Evolutionary conservation across 2,888 invertebrate genomes (phyloP).

Genomic region (Drosophila falleni): DNA sequence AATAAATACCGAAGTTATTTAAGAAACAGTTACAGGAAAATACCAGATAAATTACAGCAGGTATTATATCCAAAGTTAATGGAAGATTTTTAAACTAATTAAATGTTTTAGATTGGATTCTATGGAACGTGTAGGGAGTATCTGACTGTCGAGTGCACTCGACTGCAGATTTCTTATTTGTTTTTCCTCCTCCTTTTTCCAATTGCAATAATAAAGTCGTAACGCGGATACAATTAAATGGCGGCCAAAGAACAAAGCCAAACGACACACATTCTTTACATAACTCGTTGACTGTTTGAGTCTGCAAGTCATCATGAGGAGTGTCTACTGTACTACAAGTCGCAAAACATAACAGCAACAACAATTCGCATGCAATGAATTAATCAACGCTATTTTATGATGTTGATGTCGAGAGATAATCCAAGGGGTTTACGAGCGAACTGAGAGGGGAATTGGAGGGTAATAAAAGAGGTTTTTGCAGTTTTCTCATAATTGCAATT

Average conservation of each 20-base stretch:
- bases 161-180: background rate
- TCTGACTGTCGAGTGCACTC: background rate
- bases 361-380: constrained; percentile 72
- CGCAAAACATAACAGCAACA: constrained; percentile 3
- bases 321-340: constrained; percentile 53
- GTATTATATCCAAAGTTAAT: too few species aligned
- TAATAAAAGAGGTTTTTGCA: background rate
- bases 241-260: constrained; percentile 72
- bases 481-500: constrained; percentile 68
- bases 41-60: too few species aligned
- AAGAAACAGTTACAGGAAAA: too few species aligned
- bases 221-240: constrained; percentile 77
- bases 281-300: constrained; percentile 37
- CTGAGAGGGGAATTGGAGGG: background rate
- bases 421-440: constrained; percentile 7
- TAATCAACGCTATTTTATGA: constrained; percentile 70
- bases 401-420: constrained; percentile 35
- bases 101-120: background rate
- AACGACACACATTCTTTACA: constrained; percentile 69
- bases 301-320: constrained; percentile 21
- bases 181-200: background rate
- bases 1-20: too few species aligned
- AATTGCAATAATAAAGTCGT: constrained; percentile 71
- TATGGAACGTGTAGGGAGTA: background rate
- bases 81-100: background rate